Conservation (phyloP, 2,113 vertebrate species). For the Dicentrarchus labrax region DNA sequence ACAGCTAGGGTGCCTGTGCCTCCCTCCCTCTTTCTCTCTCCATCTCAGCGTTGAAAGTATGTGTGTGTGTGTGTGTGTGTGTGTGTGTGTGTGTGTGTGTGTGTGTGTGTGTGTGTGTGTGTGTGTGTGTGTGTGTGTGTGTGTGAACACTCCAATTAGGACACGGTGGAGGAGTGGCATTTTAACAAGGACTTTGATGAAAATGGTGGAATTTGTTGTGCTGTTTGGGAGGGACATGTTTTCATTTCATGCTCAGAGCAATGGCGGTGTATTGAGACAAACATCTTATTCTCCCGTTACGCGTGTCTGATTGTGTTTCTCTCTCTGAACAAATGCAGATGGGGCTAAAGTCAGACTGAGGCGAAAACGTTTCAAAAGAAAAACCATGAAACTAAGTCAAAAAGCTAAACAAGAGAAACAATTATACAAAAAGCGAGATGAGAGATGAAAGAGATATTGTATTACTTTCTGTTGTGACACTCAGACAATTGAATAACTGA, state of each 20-base stretch:
- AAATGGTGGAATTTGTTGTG: constrained; percentile 38
- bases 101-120: background rate
- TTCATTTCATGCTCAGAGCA: constrained; percentile 8
- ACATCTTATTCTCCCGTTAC: constrained; percentile 31
- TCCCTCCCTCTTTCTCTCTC: constrained; percentile 19
- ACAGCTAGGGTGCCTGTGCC: constrained; percentile 64
- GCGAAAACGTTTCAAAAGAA: constrained; percentile 18
- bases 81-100: background rate
- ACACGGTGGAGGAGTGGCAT: constrained; percentile 33
- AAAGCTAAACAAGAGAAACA: constrained; percentile 22
- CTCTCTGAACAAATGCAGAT: background rate
- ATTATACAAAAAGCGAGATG: constrained; percentile 24
- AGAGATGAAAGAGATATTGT: constrained; percentile 24
- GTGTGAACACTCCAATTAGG: constrained; percentile 43
- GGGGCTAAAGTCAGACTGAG: constrained; percentile 15
- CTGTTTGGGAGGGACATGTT: background rate
- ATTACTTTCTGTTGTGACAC: constrained; percentile 45
- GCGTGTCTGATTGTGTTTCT: constrained; percentile 23
- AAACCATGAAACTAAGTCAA: constrained; percentile 19
- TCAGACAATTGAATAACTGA: constrained; percentile 18
- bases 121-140: background rate
- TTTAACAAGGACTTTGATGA: constrained; percentile 51
- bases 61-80: background rate
- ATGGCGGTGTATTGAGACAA: background rate
- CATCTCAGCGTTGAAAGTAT: background rate